Evolutionary conservation across 2,113 vertebrate species (phyloP).

Genomic region (Corvus cornix): DNA sequence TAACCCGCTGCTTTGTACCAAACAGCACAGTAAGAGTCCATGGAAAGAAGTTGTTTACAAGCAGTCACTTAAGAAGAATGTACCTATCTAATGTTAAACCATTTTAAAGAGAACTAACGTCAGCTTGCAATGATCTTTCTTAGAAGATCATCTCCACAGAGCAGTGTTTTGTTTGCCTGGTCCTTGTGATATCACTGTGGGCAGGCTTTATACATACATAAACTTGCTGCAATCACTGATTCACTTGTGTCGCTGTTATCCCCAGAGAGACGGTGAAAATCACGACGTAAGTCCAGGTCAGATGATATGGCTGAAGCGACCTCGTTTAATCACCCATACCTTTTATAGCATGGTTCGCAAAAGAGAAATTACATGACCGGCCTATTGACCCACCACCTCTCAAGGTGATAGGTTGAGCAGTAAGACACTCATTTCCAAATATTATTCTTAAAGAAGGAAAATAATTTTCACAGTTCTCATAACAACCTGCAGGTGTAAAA

Average conservation of each 20-base stretch:
- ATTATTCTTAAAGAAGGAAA: no score
- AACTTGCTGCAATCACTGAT: not conserved
- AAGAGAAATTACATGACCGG: no score
- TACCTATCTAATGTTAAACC: not conserved
- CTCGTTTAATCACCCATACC: no score
- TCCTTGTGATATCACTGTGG: not conserved
- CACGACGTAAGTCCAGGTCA: no score
- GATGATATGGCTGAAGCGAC: no score
- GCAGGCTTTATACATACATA: not conserved
- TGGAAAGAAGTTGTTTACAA: not conserved
- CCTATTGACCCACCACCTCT: no score
- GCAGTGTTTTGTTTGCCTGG: not conserved
- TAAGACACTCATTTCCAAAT: no score
- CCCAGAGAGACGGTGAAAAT: no score
- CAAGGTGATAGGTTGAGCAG: no score
- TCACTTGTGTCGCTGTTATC: not conserved
- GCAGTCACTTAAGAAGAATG: not conserved
- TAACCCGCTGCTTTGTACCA: not conserved
- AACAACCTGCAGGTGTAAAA: no score
- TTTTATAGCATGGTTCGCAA: no score
- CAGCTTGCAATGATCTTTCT: not conserved
- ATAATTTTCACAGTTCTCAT: no score
- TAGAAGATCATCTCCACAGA: not conserved
- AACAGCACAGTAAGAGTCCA: not conserved
- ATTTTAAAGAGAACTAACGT: not conserved